Evolutionary conservation across 1,140 invertebrate species (phyloP).

Genomic region (Trichoplusia ni): DNA sequence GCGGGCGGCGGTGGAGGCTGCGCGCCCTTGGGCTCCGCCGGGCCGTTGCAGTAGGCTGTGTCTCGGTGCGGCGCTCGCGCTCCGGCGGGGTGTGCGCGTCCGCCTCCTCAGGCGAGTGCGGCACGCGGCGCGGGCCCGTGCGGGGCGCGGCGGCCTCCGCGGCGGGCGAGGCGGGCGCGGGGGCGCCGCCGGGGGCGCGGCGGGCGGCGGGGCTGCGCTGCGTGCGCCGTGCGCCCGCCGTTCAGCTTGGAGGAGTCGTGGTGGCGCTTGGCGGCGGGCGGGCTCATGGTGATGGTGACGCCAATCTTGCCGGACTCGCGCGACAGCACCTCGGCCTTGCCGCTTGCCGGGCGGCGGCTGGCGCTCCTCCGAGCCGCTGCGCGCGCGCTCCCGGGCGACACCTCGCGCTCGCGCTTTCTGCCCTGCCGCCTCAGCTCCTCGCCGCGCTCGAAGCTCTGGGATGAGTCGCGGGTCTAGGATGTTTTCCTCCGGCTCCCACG

Average conservation of each 20-base stretch:
- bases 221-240: conserved; percentile 87
- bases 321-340: conserved; percentile 90
- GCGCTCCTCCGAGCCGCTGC: conserved; percentile 83
- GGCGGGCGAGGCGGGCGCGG: conserved; percentile 70
- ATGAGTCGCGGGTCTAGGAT: conserved; percentile 96
- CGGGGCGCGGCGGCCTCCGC: conserved; percentile 65
- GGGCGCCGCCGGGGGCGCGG: conserved; percentile 84
- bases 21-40: conserved; percentile 48
- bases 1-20: conserved; percentile 44
- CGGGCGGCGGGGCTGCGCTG: conserved; percentile 88
- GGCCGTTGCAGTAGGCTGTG: conserved; percentile 63
- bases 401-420: conserved; percentile 73
- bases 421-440: conserved; percentile 73
- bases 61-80: conserved; percentile 66
- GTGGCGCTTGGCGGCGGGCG: conserved; percentile 82
- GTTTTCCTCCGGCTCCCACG: conserved; percentile 98
- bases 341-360: conserved; percentile 85
- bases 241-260: conserved; percentile 73
- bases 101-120: conserved; percentile 73
- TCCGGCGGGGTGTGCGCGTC: conserved; percentile 72
- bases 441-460: conserved; percentile 91
- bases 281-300: conserved; percentile 91
- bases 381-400: conserved; percentile 71
- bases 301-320: conserved; percentile 94
- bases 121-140: conserved; percentile 64